Evolutionary conservation across 1,140 invertebrate species (phyloP).

Genomic region (Aphaenogaster floridana): DNA sequence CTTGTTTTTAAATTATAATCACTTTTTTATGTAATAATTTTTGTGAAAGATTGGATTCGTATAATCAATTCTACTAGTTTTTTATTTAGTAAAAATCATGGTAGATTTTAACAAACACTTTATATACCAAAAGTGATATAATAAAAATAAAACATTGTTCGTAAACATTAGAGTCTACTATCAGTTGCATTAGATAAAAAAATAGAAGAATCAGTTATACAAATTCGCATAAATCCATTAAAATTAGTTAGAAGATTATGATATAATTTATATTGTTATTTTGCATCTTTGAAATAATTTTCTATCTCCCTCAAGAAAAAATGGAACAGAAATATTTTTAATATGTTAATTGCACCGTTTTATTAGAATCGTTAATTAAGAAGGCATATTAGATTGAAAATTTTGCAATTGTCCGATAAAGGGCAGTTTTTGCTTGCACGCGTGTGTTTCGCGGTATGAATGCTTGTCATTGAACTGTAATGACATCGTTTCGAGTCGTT

Average conservation of each 20-base stretch:
- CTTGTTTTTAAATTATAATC: neutral
- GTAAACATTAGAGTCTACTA: neutral
- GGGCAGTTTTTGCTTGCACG: neutral
- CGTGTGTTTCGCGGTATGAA: neutral
- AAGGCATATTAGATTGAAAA: too few relatives aligned
- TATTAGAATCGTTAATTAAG: neutral
- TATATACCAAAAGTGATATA: neutral
- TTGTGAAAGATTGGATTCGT: neutral
- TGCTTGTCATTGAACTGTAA: constrained; percentile 36
- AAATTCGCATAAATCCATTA: neutral
- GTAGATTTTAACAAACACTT: neutral
- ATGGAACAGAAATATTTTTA: neutral
- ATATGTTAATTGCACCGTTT: neutral
- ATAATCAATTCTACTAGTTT: constrained; percentile 10
- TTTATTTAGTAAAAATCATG: neutral
- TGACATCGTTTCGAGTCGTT: neutral
- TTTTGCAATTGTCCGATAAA: constrained; percentile 8
- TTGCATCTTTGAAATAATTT: neutral
- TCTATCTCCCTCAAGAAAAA: neutral
- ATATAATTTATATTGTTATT: neutral
- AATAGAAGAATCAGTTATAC: neutral
- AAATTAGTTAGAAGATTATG: neutral
- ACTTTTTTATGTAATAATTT: neutral
- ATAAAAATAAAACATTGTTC: neutral
- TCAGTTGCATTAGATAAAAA: neutral